These are phyloP conservation scores for Tolypeutes matacus DNA, from an alignment of 2,797 vertebrate species.

Conservation along the genomic window DNA sequence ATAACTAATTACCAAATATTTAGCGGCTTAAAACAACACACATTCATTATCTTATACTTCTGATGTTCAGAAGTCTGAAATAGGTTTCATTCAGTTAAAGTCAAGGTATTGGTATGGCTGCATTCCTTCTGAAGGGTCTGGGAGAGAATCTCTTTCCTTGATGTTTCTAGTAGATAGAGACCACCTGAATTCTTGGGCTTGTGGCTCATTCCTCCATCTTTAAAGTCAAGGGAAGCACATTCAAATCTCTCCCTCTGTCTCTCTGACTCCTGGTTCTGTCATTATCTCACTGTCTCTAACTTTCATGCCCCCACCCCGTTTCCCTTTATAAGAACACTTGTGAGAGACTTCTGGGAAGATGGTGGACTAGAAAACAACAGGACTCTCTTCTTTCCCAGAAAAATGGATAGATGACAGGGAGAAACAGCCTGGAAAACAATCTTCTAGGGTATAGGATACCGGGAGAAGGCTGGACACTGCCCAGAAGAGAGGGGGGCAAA, in stretches of 20 bases:
- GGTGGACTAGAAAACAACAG: too few species aligned
- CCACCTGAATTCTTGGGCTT: background rate
- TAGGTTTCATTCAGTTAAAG: background rate
- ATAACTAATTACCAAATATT: background rate
- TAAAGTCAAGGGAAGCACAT: background rate
- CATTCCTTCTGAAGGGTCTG: background rate
- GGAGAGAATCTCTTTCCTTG: background rate
- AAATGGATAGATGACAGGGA: too few species aligned
- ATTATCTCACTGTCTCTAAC: background rate
- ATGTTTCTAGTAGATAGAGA: background rate
- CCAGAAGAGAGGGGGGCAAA: too few species aligned
- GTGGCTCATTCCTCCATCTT: background rate
- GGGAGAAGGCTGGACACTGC: too few species aligned
- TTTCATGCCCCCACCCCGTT: background rate
- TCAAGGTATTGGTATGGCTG: background rate
- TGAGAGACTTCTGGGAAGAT: too few species aligned
- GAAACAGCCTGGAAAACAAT: too few species aligned
- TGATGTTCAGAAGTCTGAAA: background rate
- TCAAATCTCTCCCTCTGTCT: background rate
- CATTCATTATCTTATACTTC: background rate
- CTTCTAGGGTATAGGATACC: too few species aligned
- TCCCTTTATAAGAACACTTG: background rate
- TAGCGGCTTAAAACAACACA: background rate
- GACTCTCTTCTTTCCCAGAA: too few species aligned
- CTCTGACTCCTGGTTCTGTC: background rate